Conservation (phyloP, 2,888 invertebrate genomes). For the Tachystola acroxantha region DNA sequence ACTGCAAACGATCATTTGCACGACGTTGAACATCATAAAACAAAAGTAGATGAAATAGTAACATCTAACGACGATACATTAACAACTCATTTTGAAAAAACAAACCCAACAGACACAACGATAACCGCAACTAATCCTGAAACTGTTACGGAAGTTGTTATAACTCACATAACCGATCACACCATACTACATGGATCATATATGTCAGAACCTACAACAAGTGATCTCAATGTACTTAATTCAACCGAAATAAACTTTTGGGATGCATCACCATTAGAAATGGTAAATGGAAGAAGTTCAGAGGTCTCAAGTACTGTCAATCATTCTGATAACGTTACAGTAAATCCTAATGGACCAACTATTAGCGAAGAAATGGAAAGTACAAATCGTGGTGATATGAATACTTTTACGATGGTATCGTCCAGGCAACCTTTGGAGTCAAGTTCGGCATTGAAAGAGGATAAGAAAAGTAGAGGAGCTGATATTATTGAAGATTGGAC, state of each 20-base stretch:
- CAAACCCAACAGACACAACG: too few species aligned
- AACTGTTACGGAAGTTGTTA: too few species aligned
- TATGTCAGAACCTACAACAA: background rate
- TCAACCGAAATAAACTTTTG: constrained; percentile 21
- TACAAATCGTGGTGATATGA: constrained; percentile 22
- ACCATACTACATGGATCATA: constrained; percentile 4
- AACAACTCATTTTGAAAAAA: too few species aligned
- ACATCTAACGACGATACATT: too few species aligned
- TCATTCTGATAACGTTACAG: constrained; percentile 19
- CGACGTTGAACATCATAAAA: too few species aligned
- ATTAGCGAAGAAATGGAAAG: constrained; percentile 16
- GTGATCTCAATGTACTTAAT: background rate
- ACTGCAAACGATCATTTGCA: background rate
- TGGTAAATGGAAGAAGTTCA: constrained; percentile 24
- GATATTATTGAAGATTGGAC: constrained; percentile 20
- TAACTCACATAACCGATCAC: background rate
- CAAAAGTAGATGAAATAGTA: too few species aligned
- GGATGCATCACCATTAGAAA: constrained; percentile 39
- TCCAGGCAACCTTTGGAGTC: constrained; percentile 30
- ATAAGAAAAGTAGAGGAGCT: constrained; percentile 12
- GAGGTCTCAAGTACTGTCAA: constrained; percentile 17
- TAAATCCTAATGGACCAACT: constrained; percentile 20
- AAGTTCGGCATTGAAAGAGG: constrained; percentile 29
- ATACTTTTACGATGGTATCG: constrained; percentile 22
- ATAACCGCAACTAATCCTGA: too few species aligned